Evolutionary conservation across 1,140 invertebrate species (phyloP).

Genomic region (Cryptotermes secundus): DNA sequence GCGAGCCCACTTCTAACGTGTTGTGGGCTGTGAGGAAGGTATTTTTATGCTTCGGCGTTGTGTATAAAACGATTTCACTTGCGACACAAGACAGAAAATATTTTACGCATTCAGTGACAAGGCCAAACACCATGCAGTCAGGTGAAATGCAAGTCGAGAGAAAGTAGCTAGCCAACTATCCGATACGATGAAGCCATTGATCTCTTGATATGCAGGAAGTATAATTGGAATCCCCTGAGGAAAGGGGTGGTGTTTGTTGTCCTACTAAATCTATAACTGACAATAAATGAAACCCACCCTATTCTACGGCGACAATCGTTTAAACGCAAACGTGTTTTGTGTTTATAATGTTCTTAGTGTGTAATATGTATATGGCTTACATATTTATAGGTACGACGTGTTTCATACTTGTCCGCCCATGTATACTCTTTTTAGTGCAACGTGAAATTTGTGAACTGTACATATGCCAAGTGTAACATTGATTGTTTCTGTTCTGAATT

Average conservation of each 20-base stretch:
- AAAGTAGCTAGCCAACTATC: not conserved
- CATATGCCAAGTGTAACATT: not conserved
- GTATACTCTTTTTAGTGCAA: not conserved
- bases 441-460: not conserved
- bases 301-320: not conserved
- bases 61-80: constrained; percentile 5
- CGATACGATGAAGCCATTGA: not conserved
- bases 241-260: constrained; percentile 5
- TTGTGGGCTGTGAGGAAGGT: not conserved
- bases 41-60: not conserved
- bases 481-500: not conserved
- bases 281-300: not conserved
- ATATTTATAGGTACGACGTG: not conserved
- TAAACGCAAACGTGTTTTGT: not conserved
- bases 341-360: not conserved
- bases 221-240: not conserved
- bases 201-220: not conserved
- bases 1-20: not conserved
- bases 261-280: not conserved
- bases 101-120: not conserved
- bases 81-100: not conserved
- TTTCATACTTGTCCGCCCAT: not conserved
- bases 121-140: not conserved
- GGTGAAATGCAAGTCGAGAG: not conserved
- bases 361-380: not conserved